phyloP scores from a whole-genome alignment of 2,888 invertebrate species.

The Suillia variegata region DNA sequence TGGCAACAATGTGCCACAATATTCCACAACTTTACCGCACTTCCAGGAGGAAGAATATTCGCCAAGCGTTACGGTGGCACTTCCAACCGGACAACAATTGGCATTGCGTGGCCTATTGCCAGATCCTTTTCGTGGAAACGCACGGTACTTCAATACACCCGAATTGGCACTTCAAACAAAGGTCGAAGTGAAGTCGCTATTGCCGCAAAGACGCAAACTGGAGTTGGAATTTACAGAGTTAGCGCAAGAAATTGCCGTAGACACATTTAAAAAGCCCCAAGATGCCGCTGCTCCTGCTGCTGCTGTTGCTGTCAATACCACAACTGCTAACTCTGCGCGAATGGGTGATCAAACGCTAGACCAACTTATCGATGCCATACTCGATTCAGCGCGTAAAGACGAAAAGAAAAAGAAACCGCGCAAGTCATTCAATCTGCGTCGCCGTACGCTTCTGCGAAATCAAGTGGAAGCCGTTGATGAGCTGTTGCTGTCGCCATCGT shows the following conservation, averaged over 20 bases:
- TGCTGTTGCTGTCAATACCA: slow-evolving; percentile 27
- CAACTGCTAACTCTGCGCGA: slow-evolving; percentile 46
- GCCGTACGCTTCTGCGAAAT: slow-evolving; percentile 49
- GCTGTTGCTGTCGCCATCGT: slow-evolving; percentile 52
- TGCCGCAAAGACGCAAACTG: slow-evolving; percentile 39
- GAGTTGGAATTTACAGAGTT: slow-evolving; percentile 48
- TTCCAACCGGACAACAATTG: slow-evolving; percentile 50
- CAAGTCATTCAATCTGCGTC: slow-evolving; percentile 51
- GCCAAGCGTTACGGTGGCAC: slow-evolving; percentile 43
- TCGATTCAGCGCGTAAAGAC: slow-evolving; percentile 58
- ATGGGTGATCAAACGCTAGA: slow-evolving; percentile 59
- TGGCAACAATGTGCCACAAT: slow-evolving; percentile 29
- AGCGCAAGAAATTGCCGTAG: slow-evolving; percentile 27
- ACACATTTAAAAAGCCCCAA: not conserved
- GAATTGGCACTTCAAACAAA: slow-evolving; percentile 9
- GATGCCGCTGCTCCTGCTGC: not conserved
- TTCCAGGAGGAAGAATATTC: slow-evolving; percentile 59
- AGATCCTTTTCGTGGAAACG: slow-evolving; percentile 55
- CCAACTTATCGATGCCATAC: slow-evolving; percentile 58
- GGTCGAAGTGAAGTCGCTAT: not conserved
- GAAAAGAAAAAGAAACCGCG: slow-evolving; percentile 44
- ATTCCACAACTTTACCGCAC: slow-evolving; percentile 57
- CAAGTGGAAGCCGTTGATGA: slow-evolving; percentile 31
- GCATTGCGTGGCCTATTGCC: slow-evolving; percentile 54
- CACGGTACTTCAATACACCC: slow-evolving; percentile 50